Base-by-base conservation (phyloP, 2,888 invertebrate genomes). In the Esperia sulphurella region DNA sequence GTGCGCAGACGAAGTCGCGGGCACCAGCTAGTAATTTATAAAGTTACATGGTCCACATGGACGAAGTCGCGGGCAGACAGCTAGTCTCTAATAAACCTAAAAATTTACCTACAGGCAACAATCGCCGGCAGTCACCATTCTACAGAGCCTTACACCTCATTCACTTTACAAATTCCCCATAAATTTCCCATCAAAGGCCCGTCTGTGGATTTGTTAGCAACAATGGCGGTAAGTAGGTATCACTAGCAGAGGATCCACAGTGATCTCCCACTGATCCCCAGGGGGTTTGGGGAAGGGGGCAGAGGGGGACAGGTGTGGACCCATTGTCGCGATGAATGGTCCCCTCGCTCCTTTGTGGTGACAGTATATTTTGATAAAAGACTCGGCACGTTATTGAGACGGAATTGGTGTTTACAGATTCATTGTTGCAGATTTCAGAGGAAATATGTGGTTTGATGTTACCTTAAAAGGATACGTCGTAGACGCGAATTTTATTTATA, bases 341-440 rank as follows among this genome's bases (percentile, higher is more conserved):
- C 29, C 44, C 46, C 46, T 41, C 43, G 31, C 35, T 33, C 14
- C 39, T 41, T 41, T 45, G 49, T 38, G 49, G 49, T 49, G 49
- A 42, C 45, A 42, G 45, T 49, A 45, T 45, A 41, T 49, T 49
- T 49, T 49, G 49, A 49, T 49, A 49, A 49, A 49, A 42, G 41
- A 35, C 43, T 43, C 43, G 13, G 13, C 8, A 13, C 41, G 33
- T 33, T 48, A 48, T 48, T 48, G 48, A 48, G 48, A 48, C 40
- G 43, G 48, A 33, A 48, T 43, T 29, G 38, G 35, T 39, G 43
- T 35, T 43, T 39, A n/a, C 30, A 14, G 33, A 30, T 38, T 43
- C 30, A 48, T 48, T 48, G 47, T 13, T 7, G 30, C 9, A 13
- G 14, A 14, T 3, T 8, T 33, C 33, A 10, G 33, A 8, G 7